Conservation (phyloP, 2,113 vertebrate genomes). For the Acrocephalus kingi region DNA sequence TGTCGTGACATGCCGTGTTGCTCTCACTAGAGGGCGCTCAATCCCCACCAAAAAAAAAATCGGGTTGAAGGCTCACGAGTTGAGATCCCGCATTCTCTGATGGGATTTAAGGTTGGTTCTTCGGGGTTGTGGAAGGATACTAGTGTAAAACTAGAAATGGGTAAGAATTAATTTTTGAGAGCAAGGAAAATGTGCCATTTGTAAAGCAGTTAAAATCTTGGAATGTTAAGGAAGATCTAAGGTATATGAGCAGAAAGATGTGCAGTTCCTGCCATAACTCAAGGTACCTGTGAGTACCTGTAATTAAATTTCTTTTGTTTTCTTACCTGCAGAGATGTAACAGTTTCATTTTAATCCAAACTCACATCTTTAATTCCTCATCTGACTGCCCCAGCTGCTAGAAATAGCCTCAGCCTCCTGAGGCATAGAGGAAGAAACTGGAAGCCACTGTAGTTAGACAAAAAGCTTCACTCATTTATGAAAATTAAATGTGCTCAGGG, state of each 20-base stretch:
- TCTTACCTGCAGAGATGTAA: not conserved
- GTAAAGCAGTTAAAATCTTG: not conserved
- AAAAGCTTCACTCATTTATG: not conserved
- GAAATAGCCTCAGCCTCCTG: not conserved
- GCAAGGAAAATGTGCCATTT: not conserved
- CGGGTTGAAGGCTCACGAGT: accelerated
- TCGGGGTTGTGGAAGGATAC: not conserved
- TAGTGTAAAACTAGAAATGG: not conserved
- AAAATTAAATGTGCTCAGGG: not conserved
- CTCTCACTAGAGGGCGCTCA: conserved; percentile 24
- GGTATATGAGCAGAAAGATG: not conserved
- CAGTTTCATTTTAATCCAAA: not conserved
- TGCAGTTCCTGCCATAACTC: not conserved
- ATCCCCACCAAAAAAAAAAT: not conserved
- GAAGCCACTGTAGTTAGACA: not conserved
- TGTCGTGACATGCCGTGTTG: not conserved
- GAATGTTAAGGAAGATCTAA: not conserved
- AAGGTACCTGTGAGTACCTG: not conserved
- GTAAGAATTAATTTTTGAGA: not conserved
- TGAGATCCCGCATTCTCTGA: not conserved
- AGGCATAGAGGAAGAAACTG: not conserved
- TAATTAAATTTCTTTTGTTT: not conserved
- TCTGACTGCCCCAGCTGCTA: not conserved
- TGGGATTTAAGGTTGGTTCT: accelerated
- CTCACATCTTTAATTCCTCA: not conserved